Evolutionary conservation across 1,140 invertebrate species (phyloP), one percentile per base, ranked within the genome.

Genomic region (Aradophagus sp.): DNA sequence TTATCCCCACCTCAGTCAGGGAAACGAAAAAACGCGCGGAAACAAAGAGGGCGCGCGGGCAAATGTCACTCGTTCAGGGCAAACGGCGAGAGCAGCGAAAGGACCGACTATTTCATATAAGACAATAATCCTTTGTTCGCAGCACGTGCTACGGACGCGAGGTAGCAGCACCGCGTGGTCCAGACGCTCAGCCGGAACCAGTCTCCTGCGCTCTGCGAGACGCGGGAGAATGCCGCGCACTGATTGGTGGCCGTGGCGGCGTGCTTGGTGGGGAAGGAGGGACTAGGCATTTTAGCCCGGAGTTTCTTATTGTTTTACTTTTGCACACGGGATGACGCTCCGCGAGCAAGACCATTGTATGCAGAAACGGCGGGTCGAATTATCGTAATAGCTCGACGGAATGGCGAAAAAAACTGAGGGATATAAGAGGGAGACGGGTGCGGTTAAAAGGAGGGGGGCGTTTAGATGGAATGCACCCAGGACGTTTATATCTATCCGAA

Each of bases 321-420:
- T 41, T 50, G n/a, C 34, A 8, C 23, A 32, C 19, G 77, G 76
- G 79, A 75, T 80, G 63, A 80, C 82, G 80, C 82, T 79, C 77
- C 52, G 39, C 26, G 27, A 45, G 8, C 17, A 35, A 5, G 20
- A 5, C 4, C 48, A 67, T 56, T 42, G 41, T 65, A 53, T 63
- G 47, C 52, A 42, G 50, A 48, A 42, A 47, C 5, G 19, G 58
- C 67, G 67, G 73, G 74, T 59, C 26, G 31, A 38, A 59, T 59
- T 47, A 47, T 47, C 73, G 77, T 80, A 81, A 77, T 81, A 80
- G 2, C 78, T n/a, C n/a, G n/a, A n/a, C n/a, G n/a, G n/a, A n/a
- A n/a, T n/a, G n/a, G n/a, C n/a, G n/a, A n/a, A n/a, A n/a, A n/a
- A n/a, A n/a, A n/a, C n/a, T n/a, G n/a, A n/a, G 20, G 20, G 20